Evolutionary conservation across 1,140 invertebrate species (phyloP), one percentile per base, ranked within the genome.

Genomic region (Ericerus pela): DNA sequence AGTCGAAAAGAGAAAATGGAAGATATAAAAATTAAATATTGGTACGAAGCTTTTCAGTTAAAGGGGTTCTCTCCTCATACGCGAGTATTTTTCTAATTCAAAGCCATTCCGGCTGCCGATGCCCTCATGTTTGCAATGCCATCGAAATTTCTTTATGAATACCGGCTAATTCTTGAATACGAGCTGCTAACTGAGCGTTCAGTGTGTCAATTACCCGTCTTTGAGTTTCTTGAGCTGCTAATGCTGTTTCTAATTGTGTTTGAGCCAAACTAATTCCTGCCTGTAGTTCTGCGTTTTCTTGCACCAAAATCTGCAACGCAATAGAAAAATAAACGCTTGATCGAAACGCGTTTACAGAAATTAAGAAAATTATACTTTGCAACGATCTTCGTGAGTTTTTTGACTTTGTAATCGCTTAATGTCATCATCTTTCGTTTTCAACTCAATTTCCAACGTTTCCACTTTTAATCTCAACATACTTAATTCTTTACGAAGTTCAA

Each of bases 91-190:
- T n/a, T n/a, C n/a, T n/a, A n/a, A 29, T 54, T 38, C 47, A 56
- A 28, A 56, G 54, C 54, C 54, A 56, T 43, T 56, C 54, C 24
- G 37, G 54, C 31, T 37, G 38, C 24, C 36, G 54, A 29, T 29
- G 31, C 36, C 27, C 56, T 56, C 57, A 58, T 84, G 83, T 83
- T 68, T 84, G 81, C 66, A 85, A 64, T 62, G 82, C 82, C 51
- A 82, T 81, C 64, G 76, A 79, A 60, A 90, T 81, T 76, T 89
- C 86, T 69, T 81, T 79, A 71, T 89, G 86, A 68, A 90, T 84
- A 58, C 79, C 80, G 58, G 81, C 82, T 66, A 93, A 73, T 70
- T 93, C 89, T 66, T 88, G 84, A 59, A 95, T 82, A 65, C 87
- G 84, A 38, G 79, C 75, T 52, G 84, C 84, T 59, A 95, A 71